Evolutionary conservation across 2,888 invertebrate species (phyloP).

Genomic region (Chymomyza fuscimana): DNA sequence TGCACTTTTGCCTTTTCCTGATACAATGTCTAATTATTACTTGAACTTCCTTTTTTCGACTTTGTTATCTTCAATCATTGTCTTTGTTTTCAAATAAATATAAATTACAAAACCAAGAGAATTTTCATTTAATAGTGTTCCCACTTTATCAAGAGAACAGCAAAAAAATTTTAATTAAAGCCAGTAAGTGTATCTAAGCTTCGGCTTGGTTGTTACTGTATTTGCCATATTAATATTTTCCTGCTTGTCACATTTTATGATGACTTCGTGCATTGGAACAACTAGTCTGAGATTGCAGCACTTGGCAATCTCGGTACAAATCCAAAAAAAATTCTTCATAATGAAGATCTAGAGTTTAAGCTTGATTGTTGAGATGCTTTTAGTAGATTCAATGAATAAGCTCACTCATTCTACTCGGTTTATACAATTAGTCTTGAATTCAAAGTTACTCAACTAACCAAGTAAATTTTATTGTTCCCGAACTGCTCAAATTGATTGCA

Average conservation of each 20-base stretch:
- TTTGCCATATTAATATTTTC: neutral
- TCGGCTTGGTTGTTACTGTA: neutral
- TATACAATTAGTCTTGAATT: slow-evolving; percentile 55
- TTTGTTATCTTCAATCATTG: too few relatives aligned
- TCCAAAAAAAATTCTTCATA: too few relatives aligned
- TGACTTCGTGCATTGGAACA: slow-evolving; percentile 63
- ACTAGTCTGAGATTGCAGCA: slow-evolving; percentile 46
- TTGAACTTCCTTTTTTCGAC: too few relatives aligned
- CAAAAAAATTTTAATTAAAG: too few relatives aligned
- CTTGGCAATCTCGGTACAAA: too few relatives aligned
- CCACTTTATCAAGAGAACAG: too few relatives aligned
- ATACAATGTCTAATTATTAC: too few relatives aligned
- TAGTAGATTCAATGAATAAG: slow-evolving; percentile 13
- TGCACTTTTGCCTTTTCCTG: too few relatives aligned
- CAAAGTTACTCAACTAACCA: slow-evolving; percentile 55
- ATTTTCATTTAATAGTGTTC: too few relatives aligned
- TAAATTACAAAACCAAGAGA: too few relatives aligned
- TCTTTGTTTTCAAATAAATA: too few relatives aligned
- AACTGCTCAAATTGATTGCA: slow-evolving; percentile 30
- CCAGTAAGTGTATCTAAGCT: too few relatives aligned
- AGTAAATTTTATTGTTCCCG: slow-evolving; percentile 26
- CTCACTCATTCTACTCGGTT: slow-evolving; percentile 16
- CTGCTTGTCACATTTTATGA: slow-evolving; percentile 34
- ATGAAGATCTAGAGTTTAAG: neutral
- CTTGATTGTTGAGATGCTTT: slow-evolving; percentile 13